phyloP scores from a whole-genome alignment of 2,797 vertebrate genomes.

The Prunella strophiata region DNA sequence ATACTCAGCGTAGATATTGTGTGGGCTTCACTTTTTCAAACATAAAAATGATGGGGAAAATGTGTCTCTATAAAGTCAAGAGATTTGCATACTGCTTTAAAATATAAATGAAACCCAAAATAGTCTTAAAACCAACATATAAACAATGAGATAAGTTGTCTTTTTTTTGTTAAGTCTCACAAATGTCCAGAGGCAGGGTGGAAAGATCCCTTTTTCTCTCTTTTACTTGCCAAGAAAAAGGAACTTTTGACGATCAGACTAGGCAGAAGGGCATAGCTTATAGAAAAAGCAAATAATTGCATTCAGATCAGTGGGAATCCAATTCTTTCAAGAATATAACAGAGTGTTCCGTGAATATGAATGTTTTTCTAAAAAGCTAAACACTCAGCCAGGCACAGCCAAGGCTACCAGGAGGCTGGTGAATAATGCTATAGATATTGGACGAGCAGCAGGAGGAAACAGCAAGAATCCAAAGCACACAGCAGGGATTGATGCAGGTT shows the following conservation, averaged over 20 bases:
- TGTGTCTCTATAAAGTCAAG: not conserved
- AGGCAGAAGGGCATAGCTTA: not conserved
- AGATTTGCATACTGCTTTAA: not conserved
- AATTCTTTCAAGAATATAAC: not conserved
- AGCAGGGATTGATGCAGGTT: not conserved
- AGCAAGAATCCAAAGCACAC: not conserved
- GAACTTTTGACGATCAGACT: not conserved
- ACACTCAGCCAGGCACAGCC: not conserved
- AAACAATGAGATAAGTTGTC: not conserved
- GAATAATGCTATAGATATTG: not conserved
- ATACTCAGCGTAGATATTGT: accelerated
- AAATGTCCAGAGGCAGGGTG: not conserved
- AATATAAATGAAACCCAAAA: not conserved
- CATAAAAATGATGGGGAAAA: not conserved
- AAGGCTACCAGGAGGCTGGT: not conserved
- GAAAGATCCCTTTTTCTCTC: not conserved
- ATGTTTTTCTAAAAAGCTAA: not conserved
- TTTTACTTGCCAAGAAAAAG: not conserved
- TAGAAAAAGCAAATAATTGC: not conserved
- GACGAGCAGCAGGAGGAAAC: not conserved
- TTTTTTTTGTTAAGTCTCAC: not conserved
- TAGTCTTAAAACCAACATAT: not conserved
- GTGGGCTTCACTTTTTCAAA: not conserved
- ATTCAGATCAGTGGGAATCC: not conserved
- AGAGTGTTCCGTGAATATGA: not conserved